These are phyloP conservation scores for cat (Felis catus) DNA, from an alignment of 2,113 vertebrate species.

Conservation along the genomic window F.catus_Fca126_mat1.0 CM031413.1:152701001-152701500, in stretches of 20 bases:
- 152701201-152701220: neutral
- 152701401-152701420: too few relatives aligned
- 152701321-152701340: neutral
- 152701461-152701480: neutral
- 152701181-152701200: neutral
- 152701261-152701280: neutral
- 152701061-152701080: neutral
- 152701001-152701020: neutral
- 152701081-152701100: fast-evolving
- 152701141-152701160: neutral
- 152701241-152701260: neutral
- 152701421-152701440: fast-evolving
- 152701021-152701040: neutral
- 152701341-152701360: neutral
- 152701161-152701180: neutral
- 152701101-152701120: too few relatives aligned
- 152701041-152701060: fast-evolving
- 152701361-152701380: neutral
- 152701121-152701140: neutral
- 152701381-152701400: neutral
- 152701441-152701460: fast-evolving
- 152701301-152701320: neutral
- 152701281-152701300: neutral
- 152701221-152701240: neutral
- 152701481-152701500: neutral